Evolutionary conservation across 64 coral and sea anemone genomes (phyloP).

Genomic region (Astreopora myriophthalma): DNA sequence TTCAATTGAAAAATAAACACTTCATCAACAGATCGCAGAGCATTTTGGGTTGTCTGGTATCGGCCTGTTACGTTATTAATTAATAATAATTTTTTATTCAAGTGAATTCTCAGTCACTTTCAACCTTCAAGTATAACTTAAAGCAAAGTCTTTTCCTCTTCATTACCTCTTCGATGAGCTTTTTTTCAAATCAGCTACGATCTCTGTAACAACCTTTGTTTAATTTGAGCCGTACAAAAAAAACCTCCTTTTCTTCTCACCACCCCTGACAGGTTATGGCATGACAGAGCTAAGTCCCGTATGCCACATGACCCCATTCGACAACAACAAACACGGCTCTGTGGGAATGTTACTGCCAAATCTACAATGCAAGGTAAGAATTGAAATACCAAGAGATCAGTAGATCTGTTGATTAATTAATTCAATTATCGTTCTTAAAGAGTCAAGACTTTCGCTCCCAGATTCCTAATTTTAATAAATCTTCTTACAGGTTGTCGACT

Average conservation of each 20-base stretch:
- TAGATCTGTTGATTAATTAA: no score
- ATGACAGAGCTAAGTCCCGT: slow-evolving; percentile 77
- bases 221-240: no score
- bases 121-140: no score
- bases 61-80: no score
- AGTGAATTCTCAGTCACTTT: no score
- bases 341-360: slow-evolving; percentile 75
- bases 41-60: no score
- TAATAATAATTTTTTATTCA: no score
- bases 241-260: background rate
- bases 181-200: background rate
- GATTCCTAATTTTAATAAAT: background rate
- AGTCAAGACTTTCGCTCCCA: background rate
- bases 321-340: slow-evolving; percentile 66
- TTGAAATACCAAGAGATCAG: background rate
- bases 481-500: slow-evolving; percentile 69
- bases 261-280: slow-evolving; percentile 68
- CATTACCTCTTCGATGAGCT: no score
- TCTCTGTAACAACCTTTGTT: background rate
- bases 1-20: no score
- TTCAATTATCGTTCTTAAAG: background rate
- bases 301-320: slow-evolving; percentile 35
- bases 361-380: slow-evolving; percentile 79
- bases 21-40: no score
- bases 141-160: no score